phyloP scores from a whole-genome alignment of 2,888 invertebrate species.

The Pheosia gnoma region DNA sequence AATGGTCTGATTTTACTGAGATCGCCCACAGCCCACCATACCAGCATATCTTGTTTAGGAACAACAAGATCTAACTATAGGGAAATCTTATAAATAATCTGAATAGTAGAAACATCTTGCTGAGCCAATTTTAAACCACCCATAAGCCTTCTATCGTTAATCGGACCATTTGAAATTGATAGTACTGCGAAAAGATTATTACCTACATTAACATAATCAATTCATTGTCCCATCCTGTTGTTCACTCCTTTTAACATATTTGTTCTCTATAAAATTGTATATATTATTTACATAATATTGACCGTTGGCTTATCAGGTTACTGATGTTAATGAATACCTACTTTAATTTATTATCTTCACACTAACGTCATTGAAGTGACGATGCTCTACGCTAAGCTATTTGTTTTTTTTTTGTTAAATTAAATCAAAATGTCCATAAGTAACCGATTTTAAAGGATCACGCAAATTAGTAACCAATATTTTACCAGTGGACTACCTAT shows the following conservation, averaged over 20 bases:
- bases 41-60: too few relatives aligned
- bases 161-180: not conserved
- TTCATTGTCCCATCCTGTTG: not conserved
- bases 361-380: not conserved
- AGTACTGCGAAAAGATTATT: not conserved
- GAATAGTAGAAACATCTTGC: not conserved
- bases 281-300: constrained; percentile 1
- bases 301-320: not conserved
- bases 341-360: not conserved
- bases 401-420: not conserved
- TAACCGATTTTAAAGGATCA: too few relatives aligned
- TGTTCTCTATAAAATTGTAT: not conserved
- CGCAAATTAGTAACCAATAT: too few relatives aligned
- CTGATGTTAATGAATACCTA: not conserved
- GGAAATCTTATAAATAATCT: too few relatives aligned
- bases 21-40: too few relatives aligned
- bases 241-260: not conserved
- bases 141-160: not conserved
- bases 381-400: not conserved
- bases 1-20: too few relatives aligned
- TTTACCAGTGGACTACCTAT: too few relatives aligned
- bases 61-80: too few relatives aligned
- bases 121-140: not conserved
- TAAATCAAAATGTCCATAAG: not conserved
- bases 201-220: not conserved